These are phyloP conservation scores for Leptobrachium leishanense DNA, from an alignment of 2,113 vertebrate species.

Conservation along the genomic window DNA sequence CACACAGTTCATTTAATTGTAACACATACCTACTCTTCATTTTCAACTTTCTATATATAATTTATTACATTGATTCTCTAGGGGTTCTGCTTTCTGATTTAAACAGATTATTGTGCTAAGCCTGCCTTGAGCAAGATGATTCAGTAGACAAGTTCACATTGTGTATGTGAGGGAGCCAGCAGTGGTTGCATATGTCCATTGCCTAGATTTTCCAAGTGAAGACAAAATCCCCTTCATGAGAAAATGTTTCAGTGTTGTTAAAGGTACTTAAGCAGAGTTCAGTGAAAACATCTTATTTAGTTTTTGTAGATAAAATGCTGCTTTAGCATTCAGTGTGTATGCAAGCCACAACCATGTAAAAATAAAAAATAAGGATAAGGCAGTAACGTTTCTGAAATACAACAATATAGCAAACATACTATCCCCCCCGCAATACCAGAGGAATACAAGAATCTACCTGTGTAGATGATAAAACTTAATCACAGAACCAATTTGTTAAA, in stretches of 20 bases:
- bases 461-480: no score
- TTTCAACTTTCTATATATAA: not conserved
- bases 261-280: no score
- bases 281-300: no score
- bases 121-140: constrained; percentile 1
- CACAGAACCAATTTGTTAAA: no score
- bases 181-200: not conserved
- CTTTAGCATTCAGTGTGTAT: no score
- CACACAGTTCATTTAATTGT: not conserved
- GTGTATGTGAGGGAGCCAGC: not conserved
- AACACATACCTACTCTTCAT: not conserved
- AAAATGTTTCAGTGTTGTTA: not conserved
- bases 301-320: no score
- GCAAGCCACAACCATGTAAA: no score
- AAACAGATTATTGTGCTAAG: not conserved
- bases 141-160: not conserved
- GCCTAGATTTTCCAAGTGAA: not conserved
- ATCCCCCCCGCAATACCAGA: no score
- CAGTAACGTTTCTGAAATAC: no score
- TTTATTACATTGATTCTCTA: not conserved
- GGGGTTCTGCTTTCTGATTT: not conserved
- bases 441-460: no score
- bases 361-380: no score
- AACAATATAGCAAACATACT: no score
- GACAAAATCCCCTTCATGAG: not conserved